Base-by-base conservation (phyloP, 2,888 invertebrate genomes). In the Prosapia bicincta region DNA sequence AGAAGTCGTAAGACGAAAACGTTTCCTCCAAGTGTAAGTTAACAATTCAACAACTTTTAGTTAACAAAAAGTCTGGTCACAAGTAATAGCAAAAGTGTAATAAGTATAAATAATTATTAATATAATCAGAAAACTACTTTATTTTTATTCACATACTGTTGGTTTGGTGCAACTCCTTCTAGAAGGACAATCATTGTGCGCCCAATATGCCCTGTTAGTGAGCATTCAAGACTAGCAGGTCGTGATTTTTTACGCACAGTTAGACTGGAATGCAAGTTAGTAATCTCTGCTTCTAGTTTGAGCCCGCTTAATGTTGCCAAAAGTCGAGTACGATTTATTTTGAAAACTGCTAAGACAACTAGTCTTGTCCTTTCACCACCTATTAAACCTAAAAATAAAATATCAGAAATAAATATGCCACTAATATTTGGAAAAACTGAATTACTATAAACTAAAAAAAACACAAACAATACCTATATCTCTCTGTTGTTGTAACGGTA, bases 261-360 rank as follows among this genome's bases (percentile, higher is more conserved):
- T 38, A 96, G 88, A 81, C 96, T 95, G n/a, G 94, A 93, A 83
- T 97, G 96, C 10, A 98, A 88, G 76, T 94, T 95, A 20, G 94
- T 94, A 75, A 98, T 93, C 86, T 98, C 97, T 0, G 97, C 97
- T 85, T 98, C 98, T 78, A 98, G 86, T 86, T 98, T 98, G 70
- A 98, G 86, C 0, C 98, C 98, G 81, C 97, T 97, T 0, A 98
- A 87, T 0, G 97, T 96, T 0, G 98, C 98, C 78, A 97, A 86
- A 9, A 97, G 86, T 7, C 94, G 89, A 0, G 96, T 96, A 79
- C 94, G 90, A 82, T 95, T 95, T 80, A 98, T 95, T 83, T 95
- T 89, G 1, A 91, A 93, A 0, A 96, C 93, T 0, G 97, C 97
- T 83, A 96, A 95, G 25, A 98, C 93, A 28, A 94, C 91, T 77